Conservation (phyloP, 2,113 vertebrate species). For the Trogon surrucura region DNA sequence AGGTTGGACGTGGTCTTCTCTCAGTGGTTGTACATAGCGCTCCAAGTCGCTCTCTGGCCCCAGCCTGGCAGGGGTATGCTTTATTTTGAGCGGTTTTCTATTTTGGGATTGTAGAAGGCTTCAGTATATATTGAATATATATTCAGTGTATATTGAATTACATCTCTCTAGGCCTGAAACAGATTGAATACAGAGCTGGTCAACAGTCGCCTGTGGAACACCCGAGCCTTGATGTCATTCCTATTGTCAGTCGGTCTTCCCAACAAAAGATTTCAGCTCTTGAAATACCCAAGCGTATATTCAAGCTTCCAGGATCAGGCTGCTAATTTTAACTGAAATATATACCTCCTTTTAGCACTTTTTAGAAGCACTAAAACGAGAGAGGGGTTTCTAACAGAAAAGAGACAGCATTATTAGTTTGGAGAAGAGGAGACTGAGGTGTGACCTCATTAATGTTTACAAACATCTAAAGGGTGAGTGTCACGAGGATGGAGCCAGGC, state of each 20-base stretch:
- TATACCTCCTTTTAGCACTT: not conserved
- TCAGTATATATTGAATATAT: not conserved
- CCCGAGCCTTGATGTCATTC: not conserved
- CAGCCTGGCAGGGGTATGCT: not conserved
- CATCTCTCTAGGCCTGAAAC: not conserved
- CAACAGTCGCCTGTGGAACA: not conserved
- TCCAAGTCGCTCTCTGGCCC: not conserved
- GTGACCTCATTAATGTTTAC: too few relatives aligned
- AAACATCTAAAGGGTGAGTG: too few relatives aligned
- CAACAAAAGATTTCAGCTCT: not conserved
- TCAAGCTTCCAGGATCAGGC: not conserved
- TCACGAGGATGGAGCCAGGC: too few relatives aligned
- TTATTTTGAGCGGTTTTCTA: not conserved
- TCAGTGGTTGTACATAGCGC: rapidly evolving
- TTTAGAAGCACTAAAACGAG: not conserved
- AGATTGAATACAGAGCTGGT: not conserved
- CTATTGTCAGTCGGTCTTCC: not conserved
- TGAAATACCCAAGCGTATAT: not conserved
- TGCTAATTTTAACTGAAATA: not conserved
- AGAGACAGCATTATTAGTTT: not conserved
- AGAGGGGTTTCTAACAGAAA: not conserved
- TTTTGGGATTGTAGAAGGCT: not conserved
- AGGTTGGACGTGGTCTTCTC: not conserved
- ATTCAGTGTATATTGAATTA: not conserved
- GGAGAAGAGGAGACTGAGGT: too few relatives aligned